phyloP scores from a whole-genome alignment of 1,140 invertebrate species.

The Cheumatopsyche charites region DNA sequence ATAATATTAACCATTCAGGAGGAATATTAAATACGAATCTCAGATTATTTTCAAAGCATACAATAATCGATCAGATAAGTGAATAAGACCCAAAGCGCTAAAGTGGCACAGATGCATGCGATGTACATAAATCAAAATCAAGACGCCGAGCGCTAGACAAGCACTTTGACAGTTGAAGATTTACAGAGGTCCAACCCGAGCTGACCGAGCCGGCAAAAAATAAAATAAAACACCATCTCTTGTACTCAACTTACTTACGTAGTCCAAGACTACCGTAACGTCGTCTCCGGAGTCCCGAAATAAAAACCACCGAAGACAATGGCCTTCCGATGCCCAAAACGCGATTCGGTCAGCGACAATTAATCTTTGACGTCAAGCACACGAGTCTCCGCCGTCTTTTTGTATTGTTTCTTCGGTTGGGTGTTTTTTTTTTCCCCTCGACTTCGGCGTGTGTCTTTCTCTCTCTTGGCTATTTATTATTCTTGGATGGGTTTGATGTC shows the following conservation, averaged over 20 bases:
- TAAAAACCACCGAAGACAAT: conserved; percentile 30
- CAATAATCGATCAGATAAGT: too few relatives aligned
- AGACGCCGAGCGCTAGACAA: conserved; percentile 32
- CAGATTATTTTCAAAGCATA: too few relatives aligned
- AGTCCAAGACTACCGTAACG: conserved; percentile 14
- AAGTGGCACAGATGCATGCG: conserved; percentile 17
- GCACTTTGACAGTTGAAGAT: conserved; percentile 47
- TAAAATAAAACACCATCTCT: not conserved
- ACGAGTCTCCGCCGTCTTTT: conserved; percentile 40
- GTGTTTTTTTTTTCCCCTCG: too few relatives aligned
- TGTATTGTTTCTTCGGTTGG: conserved; percentile 19
- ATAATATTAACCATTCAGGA: too few relatives aligned
- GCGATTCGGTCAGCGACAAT: conserved; percentile 45
- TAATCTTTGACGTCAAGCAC: conserved; percentile 47
- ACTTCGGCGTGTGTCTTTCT: conserved; percentile 12
- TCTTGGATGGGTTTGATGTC: conserved; percentile 32
- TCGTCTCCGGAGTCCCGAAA: conserved; percentile 17
- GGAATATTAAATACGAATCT: too few relatives aligned
- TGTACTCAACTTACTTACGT: not conserved
- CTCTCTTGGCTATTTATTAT: conserved; percentile 42
- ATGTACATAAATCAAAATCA: conserved; percentile 47
- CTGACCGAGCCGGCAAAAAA: not conserved
- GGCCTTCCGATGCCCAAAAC: conserved; percentile 25
- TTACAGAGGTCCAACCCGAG: conserved; percentile 41
- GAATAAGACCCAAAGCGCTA: too few relatives aligned